These are phyloP conservation scores for Vanessa tameamea DNA, from an alignment of 1,140 invertebrate species.

Conservation along the genomic window DNA sequence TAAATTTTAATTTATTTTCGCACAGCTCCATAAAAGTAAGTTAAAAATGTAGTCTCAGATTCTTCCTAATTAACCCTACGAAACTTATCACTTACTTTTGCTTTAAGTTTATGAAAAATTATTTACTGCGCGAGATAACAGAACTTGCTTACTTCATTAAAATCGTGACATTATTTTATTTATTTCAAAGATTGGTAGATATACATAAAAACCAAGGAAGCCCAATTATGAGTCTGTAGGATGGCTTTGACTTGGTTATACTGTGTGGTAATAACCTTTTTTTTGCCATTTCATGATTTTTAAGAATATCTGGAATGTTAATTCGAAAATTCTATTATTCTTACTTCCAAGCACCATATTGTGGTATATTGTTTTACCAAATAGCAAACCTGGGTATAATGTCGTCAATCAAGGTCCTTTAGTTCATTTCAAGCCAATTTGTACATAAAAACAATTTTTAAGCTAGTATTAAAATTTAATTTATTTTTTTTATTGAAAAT, in stretches of 20 bases:
- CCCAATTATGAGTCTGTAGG: not conserved
- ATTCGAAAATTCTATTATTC: constrained; percentile 1
- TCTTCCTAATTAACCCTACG: not conserved
- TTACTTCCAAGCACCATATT: constrained; percentile 5
- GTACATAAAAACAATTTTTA: not conserved
- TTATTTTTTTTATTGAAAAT: no score
- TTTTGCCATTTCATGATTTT: not conserved
- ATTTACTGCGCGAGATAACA: not conserved
- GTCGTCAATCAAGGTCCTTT: not conserved
- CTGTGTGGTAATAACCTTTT: not conserved
- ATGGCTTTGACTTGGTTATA: not conserved
- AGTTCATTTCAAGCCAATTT: not conserved
- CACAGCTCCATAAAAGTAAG: not conserved
- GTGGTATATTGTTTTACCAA: not conserved
- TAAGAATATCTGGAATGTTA: constrained; percentile 1
- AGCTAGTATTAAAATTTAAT: no score
- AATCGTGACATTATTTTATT: not conserved
- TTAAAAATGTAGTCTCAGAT: constrained; percentile 3
- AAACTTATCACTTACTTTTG: not conserved
- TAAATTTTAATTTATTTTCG: not conserved
- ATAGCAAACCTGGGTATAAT: not conserved
- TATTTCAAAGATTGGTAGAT: not conserved
- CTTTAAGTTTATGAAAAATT: not conserved
- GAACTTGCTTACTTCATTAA: not conserved
- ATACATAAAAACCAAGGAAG: not conserved